Evolutionary conservation across 1,140 invertebrate species (phyloP).

Genomic region (Popillia japonica): DNA sequence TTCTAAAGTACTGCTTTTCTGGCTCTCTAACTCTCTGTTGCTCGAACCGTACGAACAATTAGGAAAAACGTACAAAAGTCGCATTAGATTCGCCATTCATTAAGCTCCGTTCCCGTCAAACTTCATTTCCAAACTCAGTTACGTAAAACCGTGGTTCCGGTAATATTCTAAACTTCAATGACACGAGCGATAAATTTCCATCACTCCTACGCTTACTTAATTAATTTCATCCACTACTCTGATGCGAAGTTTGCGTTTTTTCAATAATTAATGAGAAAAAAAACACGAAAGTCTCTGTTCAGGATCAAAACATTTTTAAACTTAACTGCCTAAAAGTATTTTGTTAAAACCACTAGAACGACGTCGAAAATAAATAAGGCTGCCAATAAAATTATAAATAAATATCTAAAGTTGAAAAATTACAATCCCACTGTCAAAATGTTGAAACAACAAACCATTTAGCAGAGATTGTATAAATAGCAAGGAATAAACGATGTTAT

Average conservation of each 20-base stretch:
- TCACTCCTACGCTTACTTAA: not conserved
- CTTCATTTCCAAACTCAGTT: not conserved
- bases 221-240: not conserved
- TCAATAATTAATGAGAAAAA: not conserved
- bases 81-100: not conserved
- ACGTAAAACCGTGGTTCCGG: not conserved
- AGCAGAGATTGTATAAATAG: no score
- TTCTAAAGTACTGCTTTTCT: not conserved
- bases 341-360: no score
- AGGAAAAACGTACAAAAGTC: not conserved
- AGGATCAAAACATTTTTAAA: no score
- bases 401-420: no score
- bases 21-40: not conserved
- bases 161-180: not conserved
- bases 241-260: not conserved
- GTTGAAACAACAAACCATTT: no score
- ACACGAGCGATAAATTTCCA: conserved; percentile 4
- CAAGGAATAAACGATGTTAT: no score
- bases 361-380: no score
- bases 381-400: no score
- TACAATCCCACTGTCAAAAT: no score
- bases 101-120: not conserved
- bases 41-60: not conserved
- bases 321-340: no score
- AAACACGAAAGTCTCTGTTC: not conserved